Evolutionary conservation across 2,888 invertebrate species (phyloP).

Genomic region (Tipula unca): DNA sequence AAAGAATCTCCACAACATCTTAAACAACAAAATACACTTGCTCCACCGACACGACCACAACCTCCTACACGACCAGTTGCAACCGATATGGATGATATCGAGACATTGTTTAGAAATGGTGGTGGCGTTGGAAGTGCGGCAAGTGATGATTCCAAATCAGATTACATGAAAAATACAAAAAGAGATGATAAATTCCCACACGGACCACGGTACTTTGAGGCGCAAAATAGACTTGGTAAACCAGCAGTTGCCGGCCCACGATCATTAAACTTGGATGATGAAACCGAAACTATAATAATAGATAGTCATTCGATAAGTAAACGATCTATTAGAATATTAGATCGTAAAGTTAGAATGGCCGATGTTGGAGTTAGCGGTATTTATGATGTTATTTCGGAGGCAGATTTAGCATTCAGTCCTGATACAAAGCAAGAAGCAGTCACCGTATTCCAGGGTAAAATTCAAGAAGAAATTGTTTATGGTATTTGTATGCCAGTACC

Average conservation of each 20-base stretch:
- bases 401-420: conserved; percentile 83
- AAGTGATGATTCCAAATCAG: conserved; percentile 28
- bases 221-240: conserved; percentile 45
- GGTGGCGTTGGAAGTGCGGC: background rate
- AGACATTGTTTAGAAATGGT: conserved; percentile 15
- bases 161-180: conserved; percentile 43
- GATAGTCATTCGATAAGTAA: conserved; percentile 38
- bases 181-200: conserved; percentile 59
- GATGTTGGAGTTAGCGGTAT: conserved; percentile 85
- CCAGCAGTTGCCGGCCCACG: conserved; percentile 48
- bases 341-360: conserved; percentile 68
- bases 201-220: conserved; percentile 58
- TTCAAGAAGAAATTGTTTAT: conserved; percentile 82
- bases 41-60: conserved; percentile 21
- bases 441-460: conserved; percentile 79
- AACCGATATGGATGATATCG: conserved; percentile 23
- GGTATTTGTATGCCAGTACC: conserved; percentile 86
- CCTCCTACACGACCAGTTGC: conserved; percentile 19
- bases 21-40: conserved; percentile 23
- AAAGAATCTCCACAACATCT: conserved; percentile 16
- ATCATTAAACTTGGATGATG: conserved; percentile 38
- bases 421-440: conserved; percentile 71
- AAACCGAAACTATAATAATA: conserved; percentile 23
- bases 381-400: conserved; percentile 86
- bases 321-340: conserved; percentile 56